These are phyloP conservation scores for Thymelicus acteon DNA, from an alignment of 2,888 invertebrate genomes.

Conservation along the genomic window DNA sequence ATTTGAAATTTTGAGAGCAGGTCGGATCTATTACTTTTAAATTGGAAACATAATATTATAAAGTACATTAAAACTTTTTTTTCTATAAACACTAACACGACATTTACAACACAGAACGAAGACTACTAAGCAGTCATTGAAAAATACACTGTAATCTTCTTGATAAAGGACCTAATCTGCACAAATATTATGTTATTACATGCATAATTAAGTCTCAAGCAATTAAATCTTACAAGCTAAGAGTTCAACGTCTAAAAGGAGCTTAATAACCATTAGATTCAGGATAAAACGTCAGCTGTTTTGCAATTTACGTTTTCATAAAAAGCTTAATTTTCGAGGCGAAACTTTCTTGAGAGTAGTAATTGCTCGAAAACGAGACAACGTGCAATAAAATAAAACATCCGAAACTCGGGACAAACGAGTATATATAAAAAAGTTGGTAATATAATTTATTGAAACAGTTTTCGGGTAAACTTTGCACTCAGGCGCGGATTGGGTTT, in stretches of 20 bases:
- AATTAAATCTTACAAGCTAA: conserved; percentile 9
- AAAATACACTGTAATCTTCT: too few species aligned
- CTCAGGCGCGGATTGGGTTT: conserved; percentile 51
- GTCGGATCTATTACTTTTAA: too few species aligned
- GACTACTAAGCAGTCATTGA: too few species aligned
- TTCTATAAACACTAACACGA: too few species aligned
- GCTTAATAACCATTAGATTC: conserved; percentile 20
- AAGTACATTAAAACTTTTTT: too few species aligned
- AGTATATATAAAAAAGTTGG: conserved; percentile 46
- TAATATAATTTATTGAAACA: conserved; percentile 49
- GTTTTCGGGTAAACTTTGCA: conserved; percentile 58
- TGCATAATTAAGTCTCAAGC: neutral
- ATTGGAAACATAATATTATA: too few species aligned
- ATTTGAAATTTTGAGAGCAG: too few species aligned
- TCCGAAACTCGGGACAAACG: conserved; percentile 38
- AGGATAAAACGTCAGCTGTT: conserved; percentile 16
- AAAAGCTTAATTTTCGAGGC: conserved; percentile 17
- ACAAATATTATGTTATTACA: conserved; percentile 4
- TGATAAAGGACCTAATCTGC: neutral
- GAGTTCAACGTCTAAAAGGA: conserved; percentile 5
- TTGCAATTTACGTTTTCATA: conserved; percentile 27
- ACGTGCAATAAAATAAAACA: conserved; percentile 36
- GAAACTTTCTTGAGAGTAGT: conserved; percentile 29
- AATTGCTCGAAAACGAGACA: conserved; percentile 38
- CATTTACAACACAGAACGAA: too few species aligned